Percentiles rank a stretch among this genome's conserved stretches.
These are phyloP conservation scores for Empis stercorea DNA, from an alignment of 2,888 invertebrate genomes.

Conservation along the genomic window DNA sequence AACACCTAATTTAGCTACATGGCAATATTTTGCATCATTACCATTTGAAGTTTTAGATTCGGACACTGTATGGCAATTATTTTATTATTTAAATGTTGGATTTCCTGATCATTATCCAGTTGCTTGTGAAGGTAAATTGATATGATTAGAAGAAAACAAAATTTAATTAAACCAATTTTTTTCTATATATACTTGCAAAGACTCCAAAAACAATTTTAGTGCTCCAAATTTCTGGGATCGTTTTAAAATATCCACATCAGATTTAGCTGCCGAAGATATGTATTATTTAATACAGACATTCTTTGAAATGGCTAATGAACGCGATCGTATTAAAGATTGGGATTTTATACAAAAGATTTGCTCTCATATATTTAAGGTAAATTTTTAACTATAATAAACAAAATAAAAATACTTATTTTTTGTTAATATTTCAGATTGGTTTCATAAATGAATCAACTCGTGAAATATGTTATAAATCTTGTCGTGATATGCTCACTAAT, in stretches of 20 bases:
- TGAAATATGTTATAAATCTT: conserved; percentile 60
- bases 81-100: conserved; percentile 46
- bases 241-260: conserved; percentile 51
- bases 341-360: conserved; percentile 53
- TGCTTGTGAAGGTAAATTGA: conserved; percentile 15
- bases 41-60: conserved; percentile 50
- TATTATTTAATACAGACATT: conserved; percentile 67
- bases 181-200: conserved; percentile 18
- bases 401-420: conserved; percentile 4
- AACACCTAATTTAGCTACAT: conserved; percentile 58
- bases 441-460: conserved; percentile 55
- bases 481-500: conserved; percentile 55
- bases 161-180: too few species aligned
- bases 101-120: conserved; percentile 33
- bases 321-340: conserved; percentile 42
- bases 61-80: conserved; percentile 50
- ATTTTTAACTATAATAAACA: conserved; percentile 5
- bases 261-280: conserved; percentile 56
- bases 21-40: conserved; percentile 69
- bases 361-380: conserved; percentile 56
- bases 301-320: conserved; percentile 63
- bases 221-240: conserved; percentile 38
- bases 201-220: conserved; percentile 39
- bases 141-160: too few species aligned
- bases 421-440: conserved; percentile 45